Evolutionary conservation across 2,888 invertebrate genomes (phyloP), one percentile per base, ranked within the genome.

Genomic region (Drosophila kokeensis): DNA sequence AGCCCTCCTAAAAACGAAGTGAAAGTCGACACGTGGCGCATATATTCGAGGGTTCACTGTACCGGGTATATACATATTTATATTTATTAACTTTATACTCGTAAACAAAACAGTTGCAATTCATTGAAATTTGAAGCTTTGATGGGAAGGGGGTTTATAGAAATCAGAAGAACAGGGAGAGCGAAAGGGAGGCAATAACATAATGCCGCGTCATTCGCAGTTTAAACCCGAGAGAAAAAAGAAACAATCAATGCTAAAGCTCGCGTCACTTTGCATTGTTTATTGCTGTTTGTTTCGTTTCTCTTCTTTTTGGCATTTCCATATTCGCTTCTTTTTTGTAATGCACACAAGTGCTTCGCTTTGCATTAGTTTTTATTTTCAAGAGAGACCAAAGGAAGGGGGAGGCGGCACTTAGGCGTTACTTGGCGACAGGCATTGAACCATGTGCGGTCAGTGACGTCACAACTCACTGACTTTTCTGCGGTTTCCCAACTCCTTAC

Each of bases 71-170:
- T 8, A 13, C 10, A 27, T 27, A 6, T 30, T 8, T 13, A 61
- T 36, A 58, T 59, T 53, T 49, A 55, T 15, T 45, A 15, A 45
- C 45, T 8, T 24, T 45, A 15, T 8, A 64, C 60, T 50, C 32
- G 30, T 52, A 65, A 66, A 34, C 30, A 50, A 80, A 73, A 58
- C 62, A 55, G 57, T 60, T 74, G 79, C 79, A 79, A 57, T 65
- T 73, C 69, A 73, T 79, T 76, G 81, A 79, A 82, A 79, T 71
- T 76, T 60, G 55, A 81, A 69, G 73, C 70, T 53, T 49, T 67
- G 42, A 32, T 13, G 48, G 27, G 21, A n/a, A 38, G 13, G 45
- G 11, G 45, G 34, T 11, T 30, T 38, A 38, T 24, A 18, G 18
- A 32, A 36, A 11, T 8, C 21, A 54, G 21, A 32, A 11, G 24